Evolutionary conservation across 2,113 vertebrate genomes (phyloP).

Genomic region (Myxocyprinus asiaticus): DNA sequence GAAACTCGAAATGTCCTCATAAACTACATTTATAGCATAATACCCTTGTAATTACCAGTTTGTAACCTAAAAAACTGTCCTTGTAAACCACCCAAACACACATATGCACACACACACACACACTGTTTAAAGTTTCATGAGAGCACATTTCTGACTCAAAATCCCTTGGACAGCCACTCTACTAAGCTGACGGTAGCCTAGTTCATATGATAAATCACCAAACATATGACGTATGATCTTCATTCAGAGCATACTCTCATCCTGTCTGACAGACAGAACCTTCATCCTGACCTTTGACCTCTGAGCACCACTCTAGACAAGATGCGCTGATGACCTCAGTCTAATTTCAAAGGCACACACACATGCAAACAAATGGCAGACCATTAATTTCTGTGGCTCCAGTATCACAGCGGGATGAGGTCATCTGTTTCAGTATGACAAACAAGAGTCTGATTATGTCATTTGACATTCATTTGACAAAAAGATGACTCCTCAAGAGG

Average conservation of each 20-base stretch:
- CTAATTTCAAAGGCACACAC: conserved; percentile 2
- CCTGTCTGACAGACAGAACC: neutral
- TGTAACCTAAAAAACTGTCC: too few relatives aligned
- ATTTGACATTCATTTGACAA: too few relatives aligned
- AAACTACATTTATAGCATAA: too few relatives aligned
- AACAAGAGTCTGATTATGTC: neutral
- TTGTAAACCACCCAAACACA: too few relatives aligned
- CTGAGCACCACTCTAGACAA: neutral
- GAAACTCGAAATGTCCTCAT: too few relatives aligned
- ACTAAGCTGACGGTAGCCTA: neutral
- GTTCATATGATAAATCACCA: too few relatives aligned
- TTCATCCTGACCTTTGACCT: conserved; percentile 10
- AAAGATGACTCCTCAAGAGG: too few relatives aligned
- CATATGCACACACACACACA: too few relatives aligned
- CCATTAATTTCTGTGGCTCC: conserved; percentile 16
- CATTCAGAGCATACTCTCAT: neutral
- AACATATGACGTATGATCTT: too few relatives aligned
- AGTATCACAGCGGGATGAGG: conserved; percentile 20
- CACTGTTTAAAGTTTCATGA: conserved; percentile 39
- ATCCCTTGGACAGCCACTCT: conserved; percentile 20
- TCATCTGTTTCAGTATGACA: conserved; percentile 5
- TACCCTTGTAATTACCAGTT: too few relatives aligned
- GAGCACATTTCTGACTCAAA: conserved; percentile 29
- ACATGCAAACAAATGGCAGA: conserved; percentile 19
- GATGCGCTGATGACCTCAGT: neutral